Base-by-base conservation (phyloP, 1,140 invertebrate species). In the Drosophila pallidifrons region DNA sequence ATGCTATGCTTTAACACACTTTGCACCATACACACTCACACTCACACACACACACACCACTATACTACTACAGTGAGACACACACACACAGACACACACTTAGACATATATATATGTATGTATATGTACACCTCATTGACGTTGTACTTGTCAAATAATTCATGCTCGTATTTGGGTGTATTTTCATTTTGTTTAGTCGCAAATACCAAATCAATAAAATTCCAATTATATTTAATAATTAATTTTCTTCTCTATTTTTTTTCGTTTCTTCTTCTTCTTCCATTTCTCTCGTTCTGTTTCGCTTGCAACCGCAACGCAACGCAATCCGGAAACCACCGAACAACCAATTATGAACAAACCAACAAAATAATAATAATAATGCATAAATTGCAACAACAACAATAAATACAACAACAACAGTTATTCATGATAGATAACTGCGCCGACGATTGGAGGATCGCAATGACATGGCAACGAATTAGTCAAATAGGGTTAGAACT, bases 391-490 rank as follows among this genome's bases (percentile, higher is more conserved):
- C 13, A 25, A 52, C 45, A 8, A 38, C 11, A 71, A 64, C n/a
- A 11, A 25, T 47, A 72, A n/a, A n/a, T n/a, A 8, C 13, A 64
- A 63, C 52, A 54, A 13, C 25, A 13, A 67, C 61, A 99, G 98
- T 95, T 99, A 94, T 99, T 99, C 94, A 98, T 99, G 97, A 99
- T 99, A 94, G 98, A 99, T 95, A 99, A 99, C 95, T 99, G 98
- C 94, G 98, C 99, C 58, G 99, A 99, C 93, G 99, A 99, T 94
- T 99, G 99, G 99, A 95, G 99, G 92, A 99, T 99, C 94, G 99
- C 99, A 76, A 99, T 99, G 96, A 99, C 99, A 67, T 99, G 97
- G 96, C 97, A 98, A 94, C 94, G 98, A 93, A 97, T 98, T 93
- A 95, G 95, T 79, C 98, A 99, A 94, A 98, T 99, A 91, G 94